Evolutionary conservation across 1,140 invertebrate genomes (phyloP), one percentile per base, ranked within the genome.

Genomic region (Hycleus phaleratus): DNA sequence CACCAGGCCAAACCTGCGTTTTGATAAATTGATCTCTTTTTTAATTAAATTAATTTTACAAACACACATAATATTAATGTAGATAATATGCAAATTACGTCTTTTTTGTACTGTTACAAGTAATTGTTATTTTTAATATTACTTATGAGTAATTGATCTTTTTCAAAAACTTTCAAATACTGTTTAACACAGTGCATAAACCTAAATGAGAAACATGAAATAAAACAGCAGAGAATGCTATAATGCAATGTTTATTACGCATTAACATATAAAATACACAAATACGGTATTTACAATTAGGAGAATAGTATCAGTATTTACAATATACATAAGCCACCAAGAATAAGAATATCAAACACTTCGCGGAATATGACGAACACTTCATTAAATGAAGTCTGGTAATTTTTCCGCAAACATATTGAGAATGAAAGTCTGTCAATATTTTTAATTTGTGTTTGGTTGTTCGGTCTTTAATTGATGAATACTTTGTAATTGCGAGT

Each of bases 261-360:
- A 48, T 48, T 46, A 46, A 24, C 18, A 24, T 24, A 24, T 38
- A 49, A 49, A 43, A 56, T 26, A 42, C 48, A 49, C 40, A 57
- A 57, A 49, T 6, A 25, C 26, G 24, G 45, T 49, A 57, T 49
- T 57, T 49, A 57, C 55, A 49, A 48, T 57, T 49, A 38, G 55
- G 38, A 9, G n/a, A n/a, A n/a, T n/a, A n/a, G n/a, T n/a, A n/a
- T n/a, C n/a, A n/a, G n/a, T n/a, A n/a, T n/a, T n/a, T n/a, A n/a
- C n/a, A n/a, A n/a, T n/a, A n/a, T n/a, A n/a, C n/a, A n/a, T n/a
- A n/a, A n/a, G n/a, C n/a, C n/a, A n/a, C n/a, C n/a, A n/a, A n/a
- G n/a, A n/a, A n/a, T n/a, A n/a, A n/a, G n/a, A n/a, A 46, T 56
- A 56, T 49, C 49, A 49, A 57, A 57, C 26, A 32, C 26, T 32